These are phyloP conservation scores for Prunella strophiata DNA, from an alignment of 2,797 vertebrate genomes.

Conservation along the genomic window DNA sequence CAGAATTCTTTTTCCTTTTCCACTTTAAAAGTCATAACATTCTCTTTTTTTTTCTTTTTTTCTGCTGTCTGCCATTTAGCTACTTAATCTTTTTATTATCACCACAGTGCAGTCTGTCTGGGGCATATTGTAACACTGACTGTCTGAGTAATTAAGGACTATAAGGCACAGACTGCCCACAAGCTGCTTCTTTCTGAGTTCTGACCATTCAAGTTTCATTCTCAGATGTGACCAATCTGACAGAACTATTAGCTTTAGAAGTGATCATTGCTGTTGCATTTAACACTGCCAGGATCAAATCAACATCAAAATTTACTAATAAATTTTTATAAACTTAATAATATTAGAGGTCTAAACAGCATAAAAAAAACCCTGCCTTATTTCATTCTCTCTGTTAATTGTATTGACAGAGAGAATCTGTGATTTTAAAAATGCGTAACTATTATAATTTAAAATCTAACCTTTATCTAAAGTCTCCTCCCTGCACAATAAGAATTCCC, in stretches of 20 bases:
- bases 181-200: neutral
- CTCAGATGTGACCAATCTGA: neutral
- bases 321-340: neutral
- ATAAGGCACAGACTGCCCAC: neutral
- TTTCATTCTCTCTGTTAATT: neutral
- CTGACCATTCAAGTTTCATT: neutral
- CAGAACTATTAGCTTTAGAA: neutral
- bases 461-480: neutral
- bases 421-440: neutral
- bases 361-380: neutral
- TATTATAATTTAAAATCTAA: constrained; percentile 16
- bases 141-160: neutral
- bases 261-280: neutral
- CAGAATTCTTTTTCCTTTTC: neutral
- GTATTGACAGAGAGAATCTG: neutral
- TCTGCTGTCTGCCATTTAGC: neutral
- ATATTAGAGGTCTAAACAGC: neutral
- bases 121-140: neutral
- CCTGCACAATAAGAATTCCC: neutral
- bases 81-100: neutral
- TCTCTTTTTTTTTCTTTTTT: neutral
- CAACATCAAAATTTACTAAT: neutral
- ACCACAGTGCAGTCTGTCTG: neutral
- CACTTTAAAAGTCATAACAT: neutral
- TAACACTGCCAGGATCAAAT: neutral